phyloP scores from a whole-genome alignment of 2,888 invertebrate species.

The Caenorhabditis zanzibari region DNA sequence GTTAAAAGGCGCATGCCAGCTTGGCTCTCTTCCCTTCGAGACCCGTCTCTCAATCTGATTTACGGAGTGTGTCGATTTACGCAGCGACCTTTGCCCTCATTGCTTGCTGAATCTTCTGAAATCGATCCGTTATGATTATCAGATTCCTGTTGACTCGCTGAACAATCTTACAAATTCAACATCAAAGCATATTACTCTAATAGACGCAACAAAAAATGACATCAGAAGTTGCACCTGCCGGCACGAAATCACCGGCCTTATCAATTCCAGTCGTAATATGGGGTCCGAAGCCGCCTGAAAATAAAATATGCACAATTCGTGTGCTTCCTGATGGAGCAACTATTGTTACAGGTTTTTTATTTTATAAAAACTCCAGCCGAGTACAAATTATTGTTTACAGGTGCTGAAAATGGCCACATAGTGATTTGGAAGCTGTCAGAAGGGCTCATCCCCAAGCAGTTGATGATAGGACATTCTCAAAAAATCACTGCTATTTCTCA shows the following conservation, averaged over 20 bases:
- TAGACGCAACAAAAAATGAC: constrained; percentile 8
- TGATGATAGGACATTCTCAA: constrained; percentile 96
- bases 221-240: constrained; percentile 51
- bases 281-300: constrained; percentile 97
- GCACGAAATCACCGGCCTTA: constrained; percentile 84
- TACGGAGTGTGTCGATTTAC: constrained; percentile 57
- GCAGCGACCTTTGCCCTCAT: constrained; percentile 47
- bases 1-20: constrained; percentile 54
- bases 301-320: constrained; percentile 95
- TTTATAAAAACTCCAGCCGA: neutral
- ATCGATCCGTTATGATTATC: constrained; percentile 14
- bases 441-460: constrained; percentile 92
- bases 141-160: neutral
- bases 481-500: constrained; percentile 90
- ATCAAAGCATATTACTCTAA: neutral
- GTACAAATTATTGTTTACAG: constrained; percentile 12
- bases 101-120: constrained; percentile 19
- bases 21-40: constrained; percentile 40
- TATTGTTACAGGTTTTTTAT: constrained; percentile 88
- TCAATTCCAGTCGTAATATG: constrained; percentile 98
- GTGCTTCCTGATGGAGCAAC: constrained; percentile 94
- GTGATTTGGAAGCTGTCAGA: constrained; percentile 86
- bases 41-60: constrained; percentile 22
- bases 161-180: neutral
- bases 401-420: constrained; percentile 95